Percentiles rank a stretch among this genome's conserved stretches.
Conservation (phyloP, 2,113 vertebrate species). For the Cavia porcellus region DNA sequence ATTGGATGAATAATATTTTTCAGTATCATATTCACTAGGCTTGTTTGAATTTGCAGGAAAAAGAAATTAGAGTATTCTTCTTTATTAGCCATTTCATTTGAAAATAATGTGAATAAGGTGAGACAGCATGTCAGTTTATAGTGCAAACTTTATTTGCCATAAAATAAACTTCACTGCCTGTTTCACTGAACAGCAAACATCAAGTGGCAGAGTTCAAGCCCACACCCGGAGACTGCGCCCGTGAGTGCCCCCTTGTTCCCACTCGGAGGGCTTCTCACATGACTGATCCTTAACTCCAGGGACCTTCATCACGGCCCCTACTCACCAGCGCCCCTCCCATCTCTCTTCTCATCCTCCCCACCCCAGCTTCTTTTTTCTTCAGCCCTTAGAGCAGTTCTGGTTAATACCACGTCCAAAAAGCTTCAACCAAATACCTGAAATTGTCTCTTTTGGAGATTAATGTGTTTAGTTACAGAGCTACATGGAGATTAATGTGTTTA, state of each 20-base stretch:
- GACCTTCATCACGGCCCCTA: neutral
- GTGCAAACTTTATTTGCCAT: neutral
- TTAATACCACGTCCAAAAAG: neutral
- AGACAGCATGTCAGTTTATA: neutral
- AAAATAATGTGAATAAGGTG: neutral
- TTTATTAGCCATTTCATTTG: neutral
- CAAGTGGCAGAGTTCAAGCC: neutral
- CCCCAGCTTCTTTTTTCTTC: neutral
- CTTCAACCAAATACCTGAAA: neutral
- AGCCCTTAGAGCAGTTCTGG: neutral
- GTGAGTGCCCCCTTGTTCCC: accelerated
- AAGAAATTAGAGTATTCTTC: neutral
- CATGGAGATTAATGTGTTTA: neutral
- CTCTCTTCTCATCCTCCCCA: neutral
- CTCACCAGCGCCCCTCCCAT: accelerated
- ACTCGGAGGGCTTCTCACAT: neutral
- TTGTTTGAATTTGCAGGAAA: neutral
- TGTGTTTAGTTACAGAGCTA: neutral
- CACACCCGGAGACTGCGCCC: neutral
- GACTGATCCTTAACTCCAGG: too few species aligned
- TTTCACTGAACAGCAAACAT: neutral
- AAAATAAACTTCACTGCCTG: neutral
- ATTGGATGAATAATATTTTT: neutral
- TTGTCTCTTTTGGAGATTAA: neutral
- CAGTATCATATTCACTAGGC: neutral